These are phyloP conservation scores for Sisyra nigra DNA, from an alignment of 2,888 invertebrate species.

Conservation along the genomic window DNA sequence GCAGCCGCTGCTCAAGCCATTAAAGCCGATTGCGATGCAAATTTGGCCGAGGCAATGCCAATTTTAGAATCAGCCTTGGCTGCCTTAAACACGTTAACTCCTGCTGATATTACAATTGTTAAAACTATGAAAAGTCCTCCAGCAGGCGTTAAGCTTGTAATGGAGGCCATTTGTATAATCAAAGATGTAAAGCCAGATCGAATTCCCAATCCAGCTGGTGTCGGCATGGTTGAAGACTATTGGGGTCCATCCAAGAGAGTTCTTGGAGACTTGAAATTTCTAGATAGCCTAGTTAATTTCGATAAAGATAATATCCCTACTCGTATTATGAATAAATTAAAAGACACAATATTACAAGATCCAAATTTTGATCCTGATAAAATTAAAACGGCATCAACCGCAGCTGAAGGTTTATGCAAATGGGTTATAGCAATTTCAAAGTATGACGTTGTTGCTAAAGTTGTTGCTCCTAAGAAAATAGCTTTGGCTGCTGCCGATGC, in stretches of 20 bases:
- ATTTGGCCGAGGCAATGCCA: constrained; percentile 83
- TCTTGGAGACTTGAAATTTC: constrained; percentile 80
- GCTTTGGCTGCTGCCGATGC: constrained; percentile 78
- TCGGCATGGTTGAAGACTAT: constrained; percentile 77
- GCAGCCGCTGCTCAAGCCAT: constrained; percentile 64
- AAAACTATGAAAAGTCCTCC: constrained; percentile 97
- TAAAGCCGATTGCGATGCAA: constrained; percentile 84
- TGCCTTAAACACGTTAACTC: constrained; percentile 79
- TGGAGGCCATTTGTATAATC: constrained; percentile 91
- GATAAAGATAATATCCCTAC: constrained; percentile 90
- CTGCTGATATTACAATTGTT: constrained; percentile 79
- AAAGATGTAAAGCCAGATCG: constrained; percentile 84
- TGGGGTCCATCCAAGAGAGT: constrained; percentile 85
- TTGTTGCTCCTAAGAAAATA: constrained; percentile 84
- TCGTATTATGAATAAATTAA: constrained; percentile 65
- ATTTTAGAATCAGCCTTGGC: constrained; percentile 73
- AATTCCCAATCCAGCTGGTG: constrained; percentile 64
- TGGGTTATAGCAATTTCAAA: constrained; percentile 94
- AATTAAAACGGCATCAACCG: constrained; percentile 70
- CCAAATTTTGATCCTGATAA: constrained; percentile 87
- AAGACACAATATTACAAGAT: constrained; percentile 63
- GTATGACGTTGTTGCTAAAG: constrained; percentile 84
- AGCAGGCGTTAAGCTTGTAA: constrained; percentile 70
- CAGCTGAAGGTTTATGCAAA: constrained; percentile 80
- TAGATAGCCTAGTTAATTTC: constrained; percentile 71